These are phyloP conservation scores for Falcunculus frontatus DNA, from an alignment of 2,113 vertebrate species.

Conservation along the genomic window DNA sequence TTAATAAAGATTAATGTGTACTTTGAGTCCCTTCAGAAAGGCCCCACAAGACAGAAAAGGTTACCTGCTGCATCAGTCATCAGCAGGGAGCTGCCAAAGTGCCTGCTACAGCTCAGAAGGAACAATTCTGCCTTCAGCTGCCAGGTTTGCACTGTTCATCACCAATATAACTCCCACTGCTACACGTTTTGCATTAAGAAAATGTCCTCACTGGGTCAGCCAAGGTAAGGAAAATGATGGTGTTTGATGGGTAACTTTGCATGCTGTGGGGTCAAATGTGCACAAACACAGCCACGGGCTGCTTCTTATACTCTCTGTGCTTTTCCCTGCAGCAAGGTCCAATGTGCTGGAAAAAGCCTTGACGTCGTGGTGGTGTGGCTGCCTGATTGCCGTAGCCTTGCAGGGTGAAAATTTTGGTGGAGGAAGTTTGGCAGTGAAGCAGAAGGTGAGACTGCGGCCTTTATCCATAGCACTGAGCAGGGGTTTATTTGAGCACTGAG, in stretches of 20 bases:
- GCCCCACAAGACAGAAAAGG: background rate
- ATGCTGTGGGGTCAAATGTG: accelerated
- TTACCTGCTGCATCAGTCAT: background rate
- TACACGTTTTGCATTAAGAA: background rate
- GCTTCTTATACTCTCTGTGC: background rate
- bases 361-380: background rate
- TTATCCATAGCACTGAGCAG: background rate
- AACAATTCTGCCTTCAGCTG: background rate
- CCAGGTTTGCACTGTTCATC: background rate
- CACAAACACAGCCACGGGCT: background rate
- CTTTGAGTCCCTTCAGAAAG: background rate
- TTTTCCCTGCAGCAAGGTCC: background rate
- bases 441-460: background rate
- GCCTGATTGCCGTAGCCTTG: background rate
- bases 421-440: background rate
- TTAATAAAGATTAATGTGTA: background rate
- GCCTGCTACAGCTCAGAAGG: background rate
- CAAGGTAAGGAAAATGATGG: background rate
- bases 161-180: background rate
- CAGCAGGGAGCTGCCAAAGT: background rate
- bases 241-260: background rate
- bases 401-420: background rate
- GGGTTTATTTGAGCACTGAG: background rate
- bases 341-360: background rate
- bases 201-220: background rate